Evolutionary conservation across 2,797 vertebrate genomes (phyloP), one percentile per base, ranked within the genome.

Genomic region (Micropoecilia bifurca): DNA sequence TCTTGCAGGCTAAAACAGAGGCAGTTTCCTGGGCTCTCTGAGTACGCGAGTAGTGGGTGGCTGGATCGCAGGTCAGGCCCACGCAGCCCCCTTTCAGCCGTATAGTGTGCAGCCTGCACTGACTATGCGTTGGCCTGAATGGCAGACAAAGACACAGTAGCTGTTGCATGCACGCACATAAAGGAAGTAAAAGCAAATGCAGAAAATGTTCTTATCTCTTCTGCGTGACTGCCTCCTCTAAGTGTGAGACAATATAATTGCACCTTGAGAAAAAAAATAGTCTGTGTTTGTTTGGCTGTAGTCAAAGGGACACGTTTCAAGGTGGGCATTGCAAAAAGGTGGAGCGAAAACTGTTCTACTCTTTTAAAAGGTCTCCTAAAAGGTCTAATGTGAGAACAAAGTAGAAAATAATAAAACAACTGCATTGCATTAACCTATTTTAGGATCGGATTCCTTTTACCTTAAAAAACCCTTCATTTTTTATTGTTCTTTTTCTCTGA

Each of bases 41-140:
- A 66, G 47, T 63, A 39, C 89, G 85, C 78, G 86, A 86, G 89
- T 83, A 72, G 95, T 95, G 92, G 94, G 95, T 75, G 93, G 91
- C 89, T 89, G 90, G 93, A 95, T 94, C 89, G 87, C 90, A 93
- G 95, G 93, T 95, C 94, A 95, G 93, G 94, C 95, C 95, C 95
- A 95, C 93, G 94, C 95, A 95, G 90, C 91, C 94, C 91, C 91
- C 91, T 91, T 92, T 94, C 92, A 95, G 93, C 92, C 87, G 86
- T 88, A 87, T 90, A 91, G 90, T 89, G 83, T 85, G 93, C 89
- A 90, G 85, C 82, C 88, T 72, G 86, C 87, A 88, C 78, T 71
- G 80, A 81, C 90, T 83, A 79, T 81, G 89, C 85, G 41, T 80
- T 85, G 92, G 85, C 89, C 86, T 81, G 82, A 80, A 90, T 85